These are phyloP conservation scores for Leptodirus hochenwartii DNA, from an alignment of 2,888 invertebrate species.

Conservation along the genomic window DNA sequence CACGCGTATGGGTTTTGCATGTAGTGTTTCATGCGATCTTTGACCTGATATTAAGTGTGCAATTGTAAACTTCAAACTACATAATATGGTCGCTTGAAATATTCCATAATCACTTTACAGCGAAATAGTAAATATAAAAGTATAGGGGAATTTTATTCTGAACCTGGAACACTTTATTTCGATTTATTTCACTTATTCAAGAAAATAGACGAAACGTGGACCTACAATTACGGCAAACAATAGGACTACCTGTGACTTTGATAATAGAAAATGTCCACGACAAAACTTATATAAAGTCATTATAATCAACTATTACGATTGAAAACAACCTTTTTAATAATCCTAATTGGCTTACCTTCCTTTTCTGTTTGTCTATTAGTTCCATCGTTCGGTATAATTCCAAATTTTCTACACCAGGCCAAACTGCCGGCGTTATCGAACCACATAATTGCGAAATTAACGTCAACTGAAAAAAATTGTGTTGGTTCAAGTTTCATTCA, in stretches of 20 bases:
- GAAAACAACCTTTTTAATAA: too few species aligned
- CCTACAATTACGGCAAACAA: too few species aligned
- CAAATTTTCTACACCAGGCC: constrained; percentile 83
- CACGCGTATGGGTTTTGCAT: constrained; percentile 85
- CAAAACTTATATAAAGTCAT: background rate
- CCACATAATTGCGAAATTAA: constrained; percentile 93
- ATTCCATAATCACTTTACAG: too few species aligned
- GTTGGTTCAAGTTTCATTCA: too few species aligned
- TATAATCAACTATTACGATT: too few species aligned
- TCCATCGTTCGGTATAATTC: constrained; percentile 81
- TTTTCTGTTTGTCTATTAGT: constrained; percentile 67
- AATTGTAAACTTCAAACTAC: constrained; percentile 2
- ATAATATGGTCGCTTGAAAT: constrained; percentile 3
- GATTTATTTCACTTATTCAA: too few species aligned
- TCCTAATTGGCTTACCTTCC: too few species aligned
- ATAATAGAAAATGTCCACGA: constrained; percentile 3
- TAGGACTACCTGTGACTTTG: background rate
- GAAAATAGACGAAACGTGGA: too few species aligned
- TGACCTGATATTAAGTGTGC: constrained; percentile 31
- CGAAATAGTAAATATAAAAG: too few species aligned
- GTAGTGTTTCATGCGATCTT: constrained; percentile 72
- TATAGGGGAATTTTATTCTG: too few species aligned
- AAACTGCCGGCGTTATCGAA: constrained; percentile 80
- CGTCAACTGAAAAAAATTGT: too few species aligned
- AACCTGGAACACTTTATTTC: too few species aligned